Conservation (phyloP, 2,888 invertebrate genomes). For the Meiosimyza platycephala region DNA sequence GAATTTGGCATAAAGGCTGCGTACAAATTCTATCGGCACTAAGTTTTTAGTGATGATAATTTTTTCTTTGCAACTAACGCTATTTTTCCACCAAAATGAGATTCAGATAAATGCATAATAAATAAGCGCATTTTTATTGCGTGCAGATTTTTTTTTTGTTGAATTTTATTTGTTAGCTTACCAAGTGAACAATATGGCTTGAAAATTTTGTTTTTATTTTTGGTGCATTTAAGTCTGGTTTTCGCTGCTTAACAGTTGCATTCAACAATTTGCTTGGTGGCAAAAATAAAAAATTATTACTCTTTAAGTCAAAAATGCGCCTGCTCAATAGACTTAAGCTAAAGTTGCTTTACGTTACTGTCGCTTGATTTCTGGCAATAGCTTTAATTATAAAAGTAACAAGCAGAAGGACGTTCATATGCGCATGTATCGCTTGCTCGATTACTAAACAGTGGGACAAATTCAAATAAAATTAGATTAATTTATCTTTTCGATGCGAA, state of each 20-base stretch:
- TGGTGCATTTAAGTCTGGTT: too few relatives aligned
- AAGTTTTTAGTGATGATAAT: not conserved
- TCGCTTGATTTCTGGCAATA: not conserved
- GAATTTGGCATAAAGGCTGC: too few relatives aligned
- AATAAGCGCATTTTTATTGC: not conserved
- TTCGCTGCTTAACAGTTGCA: too few relatives aligned
- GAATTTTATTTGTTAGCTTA: too few relatives aligned
- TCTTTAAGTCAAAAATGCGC: not conserved
- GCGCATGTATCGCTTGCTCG: not conserved
- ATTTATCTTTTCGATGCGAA: too few relatives aligned
- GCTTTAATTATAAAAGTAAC: not conserved
- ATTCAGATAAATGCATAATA: conserved; percentile 11
- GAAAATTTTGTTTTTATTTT: not conserved
- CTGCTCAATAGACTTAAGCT: not conserved
- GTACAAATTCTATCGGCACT: too few relatives aligned
- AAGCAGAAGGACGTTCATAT: conserved; percentile 8
- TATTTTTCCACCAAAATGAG: not conserved
- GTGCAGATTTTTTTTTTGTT: too few relatives aligned
- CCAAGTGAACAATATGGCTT: not conserved
- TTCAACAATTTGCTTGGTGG: not conserved
- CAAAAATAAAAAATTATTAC: not conserved
- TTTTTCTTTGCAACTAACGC: not conserved
- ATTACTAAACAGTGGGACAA: too few relatives aligned
- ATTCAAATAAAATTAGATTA: too few relatives aligned
- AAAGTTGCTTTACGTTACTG: not conserved